Base-by-base conservation (phyloP, 2,797 vertebrate genomes). In the Lutjanus campechanus region DNA sequence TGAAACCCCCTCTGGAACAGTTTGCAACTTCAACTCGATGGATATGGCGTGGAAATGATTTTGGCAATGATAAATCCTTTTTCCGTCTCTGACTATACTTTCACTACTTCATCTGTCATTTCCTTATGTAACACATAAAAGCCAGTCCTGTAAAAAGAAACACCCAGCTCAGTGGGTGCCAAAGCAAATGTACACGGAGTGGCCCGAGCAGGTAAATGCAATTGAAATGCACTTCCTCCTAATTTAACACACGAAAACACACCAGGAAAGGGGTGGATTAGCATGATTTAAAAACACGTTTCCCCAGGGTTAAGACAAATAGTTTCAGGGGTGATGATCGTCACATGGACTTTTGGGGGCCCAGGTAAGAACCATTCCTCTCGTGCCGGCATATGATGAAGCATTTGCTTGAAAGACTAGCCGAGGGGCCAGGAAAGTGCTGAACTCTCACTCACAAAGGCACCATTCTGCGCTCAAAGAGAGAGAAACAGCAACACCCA, bases 401-500 rank as follows among this genome's bases (percentile, higher is more conserved):
- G 88, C 69, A 72, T 85, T 88, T 77, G 69, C 53, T 69, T 85
- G 82, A 86, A 82, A 85, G 83, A 75, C 17, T 54, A 83, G 74
- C 80, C 1, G 62, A 79, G 86, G 81, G 78, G 77, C 84, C 60
- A 46, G 73, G 75, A 81, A 76, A 84, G 83, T 71, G 84, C 81
- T 82, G 82, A 85, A 78, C 73, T 69, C 88, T 59, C 50, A 5
- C 76, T 87, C 77, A 95, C 93, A 95, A 95, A 95, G 89, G 82
- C 79, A 3, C 91, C 89, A 92, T 96, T 96, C 92, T 94, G 69
- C 7, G 46, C 73, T 72, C 11, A 29, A 65, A 47, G 71, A 69
- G 68, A 79, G 90, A 89, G 86, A 73, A 89, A 82, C 70, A 89
- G 88, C 88, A 93, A 92, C 93, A 92, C 86, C 92, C 91, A 87